Base-by-base conservation (phyloP, 2,113 vertebrate species). In the Proteles cristata region DNA sequence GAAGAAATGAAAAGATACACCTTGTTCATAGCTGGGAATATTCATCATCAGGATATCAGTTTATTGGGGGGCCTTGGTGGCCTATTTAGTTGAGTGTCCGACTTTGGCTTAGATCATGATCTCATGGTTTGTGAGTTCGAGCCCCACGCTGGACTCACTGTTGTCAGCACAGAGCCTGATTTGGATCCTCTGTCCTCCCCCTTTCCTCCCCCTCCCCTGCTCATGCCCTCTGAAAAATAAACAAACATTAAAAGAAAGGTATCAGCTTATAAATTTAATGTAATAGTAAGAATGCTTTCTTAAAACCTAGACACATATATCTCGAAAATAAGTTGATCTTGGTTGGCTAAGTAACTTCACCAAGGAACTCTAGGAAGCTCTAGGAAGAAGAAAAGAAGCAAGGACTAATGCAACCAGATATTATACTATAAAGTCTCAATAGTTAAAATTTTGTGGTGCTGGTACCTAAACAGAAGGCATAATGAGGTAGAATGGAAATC, bases 251-350 rank as follows among this genome's bases (percentile, higher is more conserved):
- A 61, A 61, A 55, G 53, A 21, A 83, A 86, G 26, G 21, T 89
- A 53, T 55, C 28, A 94, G 43, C 83, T 87, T 74, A 61, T 86
- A 61, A 74, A 86, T 65, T 43, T 63, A 55, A 55, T 74, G n/a
- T 63, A 77, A 73, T 91, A 53, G 79, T 80, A 63, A 79, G 4
- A 66, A 81, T 82, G 25, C 33, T 87, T 91, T 90, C 55, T 15
- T 8, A 96, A 74, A 94, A 55, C 55, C 21, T 85, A 55, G 28
- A 26, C 53, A 85, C 33, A 50, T 31, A 73, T 12, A 65, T 76
- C 66, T 95, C 86, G 71, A 83, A 83, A 88, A 58, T 89, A 89
- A 66, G 43, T 88, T 88, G 53, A 74, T 83, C 55, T 74, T 65
- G 23, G 35, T 74, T 65, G 23, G 35, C 28, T 73, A 66, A 88